Evolutionary conservation across 1,140 invertebrate species (phyloP).

Genomic region (Drosophila parvula): DNA sequence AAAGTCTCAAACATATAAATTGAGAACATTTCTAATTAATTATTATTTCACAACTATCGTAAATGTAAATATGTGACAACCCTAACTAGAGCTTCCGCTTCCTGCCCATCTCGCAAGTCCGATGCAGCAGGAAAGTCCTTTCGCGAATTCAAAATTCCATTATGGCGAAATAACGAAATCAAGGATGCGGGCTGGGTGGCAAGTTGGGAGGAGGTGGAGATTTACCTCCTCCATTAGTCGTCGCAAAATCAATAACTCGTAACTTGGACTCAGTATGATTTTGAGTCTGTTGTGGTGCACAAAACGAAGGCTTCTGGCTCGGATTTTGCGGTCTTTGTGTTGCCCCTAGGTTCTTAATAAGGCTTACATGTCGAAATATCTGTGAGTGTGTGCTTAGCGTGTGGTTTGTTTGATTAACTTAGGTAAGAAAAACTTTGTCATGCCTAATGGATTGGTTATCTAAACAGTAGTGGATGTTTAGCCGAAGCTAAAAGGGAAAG

Average conservation of each 20-base stretch:
- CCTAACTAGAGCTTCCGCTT: constrained; percentile 7
- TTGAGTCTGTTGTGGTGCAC: constrained; percentile 11
- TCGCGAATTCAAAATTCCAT: constrained; percentile 40
- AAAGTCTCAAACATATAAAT: not conserved
- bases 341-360: constrained; percentile 9
- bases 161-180: constrained; percentile 42
- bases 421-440: constrained; percentile 12
- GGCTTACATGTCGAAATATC: not conserved
- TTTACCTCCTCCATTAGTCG: constrained; percentile 8
- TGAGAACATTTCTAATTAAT: not conserved
- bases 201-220: not conserved
- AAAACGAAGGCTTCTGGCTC: constrained; percentile 6
- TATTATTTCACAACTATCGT: not conserved
- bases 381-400: constrained; percentile 5
- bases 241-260: constrained; percentile 39
- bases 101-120: constrained; percentile 4
- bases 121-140: constrained; percentile 2
- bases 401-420: constrained; percentile 27
- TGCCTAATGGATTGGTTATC: not conserved
- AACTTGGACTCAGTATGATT: constrained; percentile 22
- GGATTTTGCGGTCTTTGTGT: constrained; percentile 13
- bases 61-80: not conserved
- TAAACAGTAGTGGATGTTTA: not conserved
- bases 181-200: not conserved
- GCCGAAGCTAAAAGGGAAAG: not conserved